Conservation (phyloP, 2,113 vertebrate genomes). For the Sander lucioperca region DNA sequence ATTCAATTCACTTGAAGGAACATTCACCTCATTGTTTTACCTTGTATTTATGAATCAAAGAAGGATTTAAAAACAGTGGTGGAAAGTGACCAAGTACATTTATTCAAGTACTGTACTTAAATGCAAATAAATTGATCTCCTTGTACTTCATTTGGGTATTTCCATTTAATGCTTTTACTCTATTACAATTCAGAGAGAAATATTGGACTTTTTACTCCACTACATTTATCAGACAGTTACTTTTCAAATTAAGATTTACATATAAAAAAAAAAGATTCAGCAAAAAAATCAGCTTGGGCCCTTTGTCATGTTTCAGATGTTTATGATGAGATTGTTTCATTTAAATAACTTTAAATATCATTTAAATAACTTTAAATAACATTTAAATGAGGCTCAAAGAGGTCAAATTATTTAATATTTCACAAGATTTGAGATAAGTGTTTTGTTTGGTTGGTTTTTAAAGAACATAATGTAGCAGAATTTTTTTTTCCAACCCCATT, state of each 20-base stretch:
- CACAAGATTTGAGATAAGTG: background rate
- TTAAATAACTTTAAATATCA: background rate
- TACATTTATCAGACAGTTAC: no score
- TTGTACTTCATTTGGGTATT: background rate
- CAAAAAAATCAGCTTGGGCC: no score
- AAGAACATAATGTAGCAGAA: background rate
- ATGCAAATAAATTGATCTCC: background rate
- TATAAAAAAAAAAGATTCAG: background rate
- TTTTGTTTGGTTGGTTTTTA: no score
- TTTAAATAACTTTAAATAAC: background rate
- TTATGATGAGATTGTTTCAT: background rate
- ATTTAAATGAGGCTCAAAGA: background rate
- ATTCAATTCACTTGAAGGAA: background rate
- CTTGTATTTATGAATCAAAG: background rate
- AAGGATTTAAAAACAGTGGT: background rate
- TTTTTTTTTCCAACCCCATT: background rate
- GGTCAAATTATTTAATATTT: background rate
- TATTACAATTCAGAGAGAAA: no score
- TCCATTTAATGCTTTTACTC: background rate
- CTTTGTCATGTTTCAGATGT: background rate
- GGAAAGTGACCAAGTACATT: background rate
- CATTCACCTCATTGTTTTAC: background rate
- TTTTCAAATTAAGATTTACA: no score
- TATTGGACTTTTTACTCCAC: no score
- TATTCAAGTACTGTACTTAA: background rate